Evolutionary conservation across 2,888 invertebrate species (phyloP).

Genomic region (Andrena bicolor): DNA sequence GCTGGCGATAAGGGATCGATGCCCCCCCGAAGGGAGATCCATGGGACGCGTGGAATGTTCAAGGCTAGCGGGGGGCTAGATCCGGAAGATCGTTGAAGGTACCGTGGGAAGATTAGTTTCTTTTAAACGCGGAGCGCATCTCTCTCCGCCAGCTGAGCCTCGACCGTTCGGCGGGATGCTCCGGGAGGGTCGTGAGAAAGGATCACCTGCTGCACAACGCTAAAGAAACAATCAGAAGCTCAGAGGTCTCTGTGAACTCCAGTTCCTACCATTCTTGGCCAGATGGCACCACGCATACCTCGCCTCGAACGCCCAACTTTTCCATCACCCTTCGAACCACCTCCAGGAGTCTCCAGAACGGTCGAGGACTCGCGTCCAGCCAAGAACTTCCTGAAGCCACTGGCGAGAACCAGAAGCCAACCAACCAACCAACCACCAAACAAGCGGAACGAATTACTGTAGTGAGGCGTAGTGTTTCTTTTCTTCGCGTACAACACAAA

Average conservation of each 20-base stretch:
- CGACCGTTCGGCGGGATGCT: constrained; percentile 44
- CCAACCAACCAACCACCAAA: constrained; percentile 36
- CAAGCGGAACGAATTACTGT: constrained; percentile 62
- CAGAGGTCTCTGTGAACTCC: background rate
- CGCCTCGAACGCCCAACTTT: background rate
- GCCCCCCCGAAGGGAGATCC: background rate
- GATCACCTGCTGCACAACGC: background rate
- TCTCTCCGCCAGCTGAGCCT: constrained; percentile 32
- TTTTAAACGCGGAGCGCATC: constrained; percentile 37
- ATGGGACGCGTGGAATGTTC: too few species aligned
- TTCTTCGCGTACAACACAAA: constrained; percentile 40
- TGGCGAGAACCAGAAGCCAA: constrained; percentile 16
- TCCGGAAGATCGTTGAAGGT: constrained; percentile 43
- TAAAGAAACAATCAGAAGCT: background rate
- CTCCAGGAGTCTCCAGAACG: constrained; percentile 5
- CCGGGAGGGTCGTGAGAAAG: background rate
- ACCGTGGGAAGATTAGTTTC: constrained; percentile 38
- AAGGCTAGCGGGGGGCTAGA: background rate
- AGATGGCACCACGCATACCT: background rate
- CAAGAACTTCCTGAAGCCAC: constrained; percentile 16
- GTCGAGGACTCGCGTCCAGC: constrained; percentile 12
- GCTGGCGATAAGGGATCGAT: background rate
- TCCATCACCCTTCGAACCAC: background rate
- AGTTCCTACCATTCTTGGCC: constrained; percentile 8
- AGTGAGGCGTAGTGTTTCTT: constrained; percentile 67